Base-by-base conservation (phyloP, 2,797 vertebrate genomes). In the Crenuchus spilurus region DNA sequence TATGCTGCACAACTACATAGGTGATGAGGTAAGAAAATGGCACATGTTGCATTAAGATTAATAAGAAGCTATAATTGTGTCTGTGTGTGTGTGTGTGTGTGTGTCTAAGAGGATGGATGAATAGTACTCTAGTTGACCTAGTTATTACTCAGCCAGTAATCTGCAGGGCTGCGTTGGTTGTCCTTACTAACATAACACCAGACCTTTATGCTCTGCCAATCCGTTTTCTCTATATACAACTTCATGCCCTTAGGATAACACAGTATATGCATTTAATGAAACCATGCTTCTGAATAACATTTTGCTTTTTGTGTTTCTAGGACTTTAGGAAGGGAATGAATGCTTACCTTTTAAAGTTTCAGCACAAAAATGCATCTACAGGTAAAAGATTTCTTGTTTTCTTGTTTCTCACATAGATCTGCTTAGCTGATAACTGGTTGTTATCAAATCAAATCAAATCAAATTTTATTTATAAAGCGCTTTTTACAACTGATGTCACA, bases 261-360 rank as follows among this genome's bases (percentile, higher is more conserved):
- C 20, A 65, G n/a, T 33, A 13, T 26, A 0, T 13, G 22, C n/a
- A 46, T 64, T 28, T 30, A 11, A 2, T 18, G 14, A 3, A 8
- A 20, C 4, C 2, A 8, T 37, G 1, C 4, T 35, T 35, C 33
- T 6, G 7, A n/a, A 18, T 54, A 24, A 46, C 11, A 1, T 65
- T 74, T 52, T 28, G 28, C 14, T 28, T 42, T 55, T 67, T 35
- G 61, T 46, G 73, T 60, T 83, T 58, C 75, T 77, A 99, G 97
- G 97, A 99, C 86, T 99, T 99, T 74, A 93, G 96, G 90, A 99
- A 96, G 94, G 98, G 98, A 91, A 99, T 99, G 98, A 95, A 99
- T 61, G 82, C 95, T 14, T 99, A 99, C 80, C 92, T 99, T 82
- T 92, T 94, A 62, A 99, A 97, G 86, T 99, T 98, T 88, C 97